Evolutionary conservation across 2,113 vertebrate genomes (phyloP), one percentile per base, ranked within the genome.

Genomic region (Glaucomys volans): DNA sequence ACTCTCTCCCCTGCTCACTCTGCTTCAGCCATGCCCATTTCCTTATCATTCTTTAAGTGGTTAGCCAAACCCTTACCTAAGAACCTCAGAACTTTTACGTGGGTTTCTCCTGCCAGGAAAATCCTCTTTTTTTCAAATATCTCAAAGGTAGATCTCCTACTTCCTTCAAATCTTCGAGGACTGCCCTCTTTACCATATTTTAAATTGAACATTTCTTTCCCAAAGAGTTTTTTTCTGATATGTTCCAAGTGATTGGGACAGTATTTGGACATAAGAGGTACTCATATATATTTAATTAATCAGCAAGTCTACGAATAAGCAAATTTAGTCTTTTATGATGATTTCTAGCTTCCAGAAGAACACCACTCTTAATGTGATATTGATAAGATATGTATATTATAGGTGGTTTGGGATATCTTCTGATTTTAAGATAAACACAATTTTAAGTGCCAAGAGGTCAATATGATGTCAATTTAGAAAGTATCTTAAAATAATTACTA

Each of bases 251-350:
- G 79, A 11, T 94, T 90, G 76, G 52, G 13, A 87, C 12, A 86
- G 40, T 79, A 16, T 14, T 69, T 96, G 88, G 40, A 82, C 30
- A 54, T 32, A 66, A n/a, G 28, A 95, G 17, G 22, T 44, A 44
- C 32, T 83, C 42, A 50, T 95, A 71, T 94, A 93, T 86, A 89
- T 79, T 95, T 95, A 54, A 82, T 83, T 64, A 24, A 54, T 93
- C 42, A 89, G n/a, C 83, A 8, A 94, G 57, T 76, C 42, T 94
- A 32, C 84, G 85, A 93, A 85, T 91, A 62, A 80, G 40, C 4
- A 92, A 82, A 91, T 88, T 90, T 75, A 80, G 28, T 83, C 74
- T 89, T 71, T 96, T 64, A 69, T 87, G 67, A 80, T 88, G 32
- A 50, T 18, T 84, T 90, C 18, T 30, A 80, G 18, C 17, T 91